Conservation (phyloP, 2,888 invertebrate genomes). For the Galeopsomyia nigrocyanea region DNA sequence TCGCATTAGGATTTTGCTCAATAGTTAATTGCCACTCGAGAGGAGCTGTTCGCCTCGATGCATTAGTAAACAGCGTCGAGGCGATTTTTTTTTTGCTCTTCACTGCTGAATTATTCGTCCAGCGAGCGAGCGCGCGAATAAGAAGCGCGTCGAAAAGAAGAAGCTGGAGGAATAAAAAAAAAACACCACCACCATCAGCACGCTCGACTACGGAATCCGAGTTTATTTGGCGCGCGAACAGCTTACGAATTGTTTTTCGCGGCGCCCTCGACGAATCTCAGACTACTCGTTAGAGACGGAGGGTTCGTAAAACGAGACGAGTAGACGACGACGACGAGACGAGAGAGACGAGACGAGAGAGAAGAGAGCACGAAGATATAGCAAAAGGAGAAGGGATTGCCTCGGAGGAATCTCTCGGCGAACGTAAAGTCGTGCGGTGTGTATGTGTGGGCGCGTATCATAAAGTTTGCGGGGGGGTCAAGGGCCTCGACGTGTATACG, state of each 20-base stretch:
- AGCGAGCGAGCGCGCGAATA: too few relatives aligned
- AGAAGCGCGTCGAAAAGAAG: too few relatives aligned
- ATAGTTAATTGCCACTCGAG: constrained; percentile 41
- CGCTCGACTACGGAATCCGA: too few relatives aligned
- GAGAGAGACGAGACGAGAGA: too few relatives aligned
- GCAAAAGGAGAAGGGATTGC: background rate
- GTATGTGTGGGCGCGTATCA: constrained; percentile 9
- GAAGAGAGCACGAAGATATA: background rate
- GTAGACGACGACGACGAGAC: background rate
- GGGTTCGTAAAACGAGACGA: background rate
- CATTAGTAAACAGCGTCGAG: too few relatives aligned
- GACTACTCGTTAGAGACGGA: background rate
- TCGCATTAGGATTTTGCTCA: too few relatives aligned
- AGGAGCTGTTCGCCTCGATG: too few relatives aligned
- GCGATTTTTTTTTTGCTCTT: too few relatives aligned
- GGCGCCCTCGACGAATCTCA: constrained; percentile 3
- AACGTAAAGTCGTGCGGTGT: background rate
- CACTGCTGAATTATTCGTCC: too few relatives aligned
- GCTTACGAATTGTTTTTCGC: constrained; percentile 35
- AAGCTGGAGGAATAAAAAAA: too few relatives aligned
- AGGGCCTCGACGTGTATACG: background rate
- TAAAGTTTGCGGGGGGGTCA: constrained; percentile 23
- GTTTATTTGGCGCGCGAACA: constrained; percentile 11
- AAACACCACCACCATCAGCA: too few relatives aligned
- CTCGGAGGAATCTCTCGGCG: too few relatives aligned